Conservation (phyloP, 2,113 vertebrate genomes). For the Poeciliopsis prolifica region DNA sequence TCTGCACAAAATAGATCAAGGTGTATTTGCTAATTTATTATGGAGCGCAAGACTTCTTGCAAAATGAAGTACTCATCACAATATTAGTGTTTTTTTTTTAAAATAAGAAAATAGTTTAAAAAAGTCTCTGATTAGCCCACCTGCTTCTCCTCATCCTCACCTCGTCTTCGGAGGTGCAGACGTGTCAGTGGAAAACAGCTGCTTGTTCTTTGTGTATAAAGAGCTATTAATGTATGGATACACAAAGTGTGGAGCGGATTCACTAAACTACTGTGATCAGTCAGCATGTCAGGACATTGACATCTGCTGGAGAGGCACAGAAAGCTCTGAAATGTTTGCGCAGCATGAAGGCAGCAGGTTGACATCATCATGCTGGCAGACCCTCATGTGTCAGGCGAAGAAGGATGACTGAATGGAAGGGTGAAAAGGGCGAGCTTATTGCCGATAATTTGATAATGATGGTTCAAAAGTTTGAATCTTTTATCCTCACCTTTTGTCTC, state of each 20-base stretch:
- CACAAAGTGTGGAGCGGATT: conserved; percentile 33
- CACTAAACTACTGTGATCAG: conserved; percentile 35
- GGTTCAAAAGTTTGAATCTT: not conserved
- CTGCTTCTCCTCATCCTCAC: not conserved
- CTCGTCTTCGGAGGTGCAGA: not conserved
- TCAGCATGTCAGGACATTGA: conserved; percentile 33
- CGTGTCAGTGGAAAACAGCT: conserved; percentile 38
- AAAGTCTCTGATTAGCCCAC: not conserved
- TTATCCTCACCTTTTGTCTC: not conserved
- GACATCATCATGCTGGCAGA: conserved; percentile 42
- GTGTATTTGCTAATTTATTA: too few species aligned
- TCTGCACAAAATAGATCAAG: too few species aligned
- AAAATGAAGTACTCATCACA: not conserved
- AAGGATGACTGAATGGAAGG: conserved; percentile 1
- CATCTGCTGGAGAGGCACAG: conserved; percentile 1
- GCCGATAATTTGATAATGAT: not conserved
- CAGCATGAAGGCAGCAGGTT: conserved; percentile 30
- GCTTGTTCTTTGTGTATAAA: conserved; percentile 35
- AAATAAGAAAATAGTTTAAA: not conserved
- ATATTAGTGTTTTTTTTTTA: not conserved
- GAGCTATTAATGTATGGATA: not conserved
- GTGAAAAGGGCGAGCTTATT: not conserved
- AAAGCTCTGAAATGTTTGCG: conserved; percentile 40
- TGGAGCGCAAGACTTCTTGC: too few species aligned
- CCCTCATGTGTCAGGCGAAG: conserved; percentile 2